phyloP scores from a whole-genome alignment of 2,797 vertebrate species.

The Dallia pectoralis region DNA sequence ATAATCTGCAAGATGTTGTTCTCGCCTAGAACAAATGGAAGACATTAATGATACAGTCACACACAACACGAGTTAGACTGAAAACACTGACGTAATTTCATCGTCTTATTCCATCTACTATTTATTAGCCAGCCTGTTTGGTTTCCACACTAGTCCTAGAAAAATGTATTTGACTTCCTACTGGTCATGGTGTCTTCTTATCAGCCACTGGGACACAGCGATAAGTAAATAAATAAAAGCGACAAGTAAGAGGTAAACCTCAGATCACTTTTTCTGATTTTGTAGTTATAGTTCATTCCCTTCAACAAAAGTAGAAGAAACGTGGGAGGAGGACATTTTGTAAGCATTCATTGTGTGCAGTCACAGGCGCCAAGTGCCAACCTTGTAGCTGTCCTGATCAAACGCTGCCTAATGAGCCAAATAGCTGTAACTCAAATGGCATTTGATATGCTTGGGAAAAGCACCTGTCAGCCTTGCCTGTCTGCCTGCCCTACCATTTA shows the following conservation, averaged over 20 bases:
- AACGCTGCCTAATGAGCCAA: conserved; percentile 24
- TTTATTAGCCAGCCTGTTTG: conserved; percentile 2
- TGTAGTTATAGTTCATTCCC: conserved; percentile 43
- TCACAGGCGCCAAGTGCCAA: conserved; percentile 40
- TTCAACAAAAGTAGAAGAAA: conserved; percentile 17
- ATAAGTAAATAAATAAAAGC: conserved; percentile 57
- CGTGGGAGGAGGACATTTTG: conserved; percentile 22
- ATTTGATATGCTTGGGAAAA: conserved; percentile 61
- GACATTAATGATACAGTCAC: background rate
- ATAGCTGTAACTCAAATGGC: conserved; percentile 39
- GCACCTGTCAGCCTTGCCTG: conserved; percentile 24
- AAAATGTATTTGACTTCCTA: conserved; percentile 26
- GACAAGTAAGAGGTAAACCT: conserved; percentile 47
- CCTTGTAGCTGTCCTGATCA: conserved; percentile 22
- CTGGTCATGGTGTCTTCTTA: conserved; percentile 29
- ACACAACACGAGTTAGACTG: background rate
- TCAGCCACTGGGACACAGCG: conserved; percentile 41
- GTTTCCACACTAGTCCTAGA: conserved; percentile 33
- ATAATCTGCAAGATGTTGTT: conserved; percentile 98
- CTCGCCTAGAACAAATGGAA: conserved; percentile 76
- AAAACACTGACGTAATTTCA: background rate
- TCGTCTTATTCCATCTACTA: background rate
- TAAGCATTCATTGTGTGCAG: conserved; percentile 49
- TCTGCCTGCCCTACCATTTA: conserved; percentile 56
- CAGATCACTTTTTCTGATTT: conserved; percentile 40